Base-by-base conservation (phyloP, 2,113 vertebrate genomes). In the Hepsetus odoe region DNA sequence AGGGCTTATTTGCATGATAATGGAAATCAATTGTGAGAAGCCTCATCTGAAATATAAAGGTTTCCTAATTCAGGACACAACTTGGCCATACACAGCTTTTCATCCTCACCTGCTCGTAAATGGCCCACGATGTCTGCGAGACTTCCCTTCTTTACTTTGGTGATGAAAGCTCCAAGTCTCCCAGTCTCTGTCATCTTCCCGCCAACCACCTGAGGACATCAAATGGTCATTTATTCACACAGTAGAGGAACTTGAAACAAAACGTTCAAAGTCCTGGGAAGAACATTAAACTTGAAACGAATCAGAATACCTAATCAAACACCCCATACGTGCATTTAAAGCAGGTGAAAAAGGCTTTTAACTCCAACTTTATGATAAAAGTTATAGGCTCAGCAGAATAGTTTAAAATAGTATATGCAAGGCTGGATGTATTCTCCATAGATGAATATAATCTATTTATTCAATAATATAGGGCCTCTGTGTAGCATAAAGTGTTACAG, bases 121-220 rank as follows among this genome's bases (percentile, higher is more conserved):
- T 99, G 97, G 72, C 98, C 98, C 61, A 99, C 96, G 35, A 98
- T 95, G 88, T 99, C 98, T 49, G 98, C 98, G 67, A 99, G 93
- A 87, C 98, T 99, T 85, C 98, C 98, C 91, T 99, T 99, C 92
- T 99, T 99, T 73, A 99, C 98, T 97, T 99, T 99, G 90, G 98
- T 99, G 94, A 99, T 99, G 89, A 99, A 99, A 91, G 98, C 98
- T 90, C 97, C 97, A 16, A 99, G 95, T 87, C 96, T 93, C 85
- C 98, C 98, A 8, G 94, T 91, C 86, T 95, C 95, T 32, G 96
- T 99, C 92, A 99, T 97, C 92, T 99, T 99, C 69, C 98, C 98
- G 79, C 98, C 98, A 74, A 99, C 97, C 83, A 99, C 97, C 98
- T 99, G 83, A 73, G 86, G 65, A 33, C 16, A 70, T 49, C 42